These are phyloP conservation scores for Serrognathus titanus DNA, from an alignment of 2,888 invertebrate genomes.

Conservation along the genomic window DNA sequence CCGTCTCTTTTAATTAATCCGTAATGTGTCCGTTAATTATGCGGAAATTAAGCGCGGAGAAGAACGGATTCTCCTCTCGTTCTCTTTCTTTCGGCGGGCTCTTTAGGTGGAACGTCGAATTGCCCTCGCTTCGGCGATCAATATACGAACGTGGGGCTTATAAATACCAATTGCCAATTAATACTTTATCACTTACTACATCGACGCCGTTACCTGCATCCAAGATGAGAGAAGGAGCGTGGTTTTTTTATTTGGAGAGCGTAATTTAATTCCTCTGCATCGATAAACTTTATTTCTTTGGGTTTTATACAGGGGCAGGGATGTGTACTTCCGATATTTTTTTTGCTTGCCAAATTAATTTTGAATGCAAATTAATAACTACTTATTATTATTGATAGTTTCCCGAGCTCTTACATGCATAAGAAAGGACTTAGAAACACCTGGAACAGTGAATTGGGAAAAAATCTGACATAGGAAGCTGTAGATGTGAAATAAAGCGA, in stretches of 20 bases:
- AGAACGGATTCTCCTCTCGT: not conserved
- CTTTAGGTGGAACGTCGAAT: too few relatives aligned
- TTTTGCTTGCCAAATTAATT: too few relatives aligned
- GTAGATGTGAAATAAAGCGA: too few relatives aligned
- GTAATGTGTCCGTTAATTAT: not conserved
- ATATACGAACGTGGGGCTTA: not conserved
- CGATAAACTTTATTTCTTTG: conserved; percentile 3
- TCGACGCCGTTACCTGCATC: conserved; percentile 4
- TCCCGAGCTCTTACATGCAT: not conserved
- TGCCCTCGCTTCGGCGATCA: too few relatives aligned
- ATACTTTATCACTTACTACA: conserved; percentile 13
- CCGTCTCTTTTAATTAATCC: conserved; percentile 9
- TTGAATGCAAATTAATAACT: too few relatives aligned
- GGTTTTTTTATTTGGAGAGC: conserved; percentile 1
- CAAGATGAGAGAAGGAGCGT: not conserved
- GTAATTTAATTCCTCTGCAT: conserved; percentile 8
- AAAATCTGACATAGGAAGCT: too few relatives aligned
- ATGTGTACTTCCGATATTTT: too few relatives aligned
- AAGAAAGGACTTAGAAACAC: too few relatives aligned
- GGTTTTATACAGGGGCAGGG: conserved; percentile 8
- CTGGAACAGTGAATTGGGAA: too few relatives aligned
- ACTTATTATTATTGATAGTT: not conserved
- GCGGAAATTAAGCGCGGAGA: not conserved
- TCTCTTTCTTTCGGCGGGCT: too few relatives aligned
- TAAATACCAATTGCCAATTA: conserved; percentile 12